A percentile compares a stretch with the other conserved stretches of the same genome.
Conservation (phyloP, 2,797 vertebrate genomes). For the Vireo griseus region DNA sequence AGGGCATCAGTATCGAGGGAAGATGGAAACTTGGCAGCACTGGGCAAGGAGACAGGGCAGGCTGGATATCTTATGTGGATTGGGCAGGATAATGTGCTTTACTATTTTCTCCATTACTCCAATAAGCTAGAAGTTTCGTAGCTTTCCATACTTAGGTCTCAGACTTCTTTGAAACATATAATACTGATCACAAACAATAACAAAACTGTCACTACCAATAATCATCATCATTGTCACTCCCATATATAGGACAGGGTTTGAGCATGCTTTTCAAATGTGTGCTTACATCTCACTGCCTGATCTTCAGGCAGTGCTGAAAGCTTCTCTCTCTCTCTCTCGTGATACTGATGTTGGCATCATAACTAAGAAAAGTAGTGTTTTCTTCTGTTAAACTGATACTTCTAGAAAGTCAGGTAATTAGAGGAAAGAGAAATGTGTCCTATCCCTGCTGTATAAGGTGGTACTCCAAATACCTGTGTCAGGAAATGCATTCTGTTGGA, state of each 20-base stretch:
- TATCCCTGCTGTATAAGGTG: not conserved
- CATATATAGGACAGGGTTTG: not conserved
- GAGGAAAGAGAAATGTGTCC: not conserved
- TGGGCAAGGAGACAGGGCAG: not conserved
- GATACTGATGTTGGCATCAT: not conserved
- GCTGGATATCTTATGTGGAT: not conserved
- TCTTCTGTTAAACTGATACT: not conserved
- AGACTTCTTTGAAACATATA: not conserved
- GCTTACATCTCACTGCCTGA: not conserved
- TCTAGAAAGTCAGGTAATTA: not conserved
- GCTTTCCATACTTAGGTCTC: not conserved
- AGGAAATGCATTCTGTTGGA: not conserved
- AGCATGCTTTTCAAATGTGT: not conserved
- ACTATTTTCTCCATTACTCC: not conserved
- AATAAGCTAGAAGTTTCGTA: not conserved
- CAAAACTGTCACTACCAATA: not conserved
- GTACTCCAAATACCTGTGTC: not conserved
- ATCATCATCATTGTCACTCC: accelerated
- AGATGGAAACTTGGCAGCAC: not conserved
- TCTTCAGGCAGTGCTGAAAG: not conserved
- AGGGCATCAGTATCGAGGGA: not conserved
- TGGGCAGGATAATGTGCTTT: not conserved
- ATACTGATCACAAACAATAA: not conserved
- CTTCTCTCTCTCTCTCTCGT: not conserved
- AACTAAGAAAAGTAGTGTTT: not conserved